Percentiles rank a stretch among this genome's conserved stretches.
These are phyloP conservation scores for Pogona vitticeps DNA, from an alignment of 2,113 vertebrate genomes.

Conservation along the genomic window DNA sequence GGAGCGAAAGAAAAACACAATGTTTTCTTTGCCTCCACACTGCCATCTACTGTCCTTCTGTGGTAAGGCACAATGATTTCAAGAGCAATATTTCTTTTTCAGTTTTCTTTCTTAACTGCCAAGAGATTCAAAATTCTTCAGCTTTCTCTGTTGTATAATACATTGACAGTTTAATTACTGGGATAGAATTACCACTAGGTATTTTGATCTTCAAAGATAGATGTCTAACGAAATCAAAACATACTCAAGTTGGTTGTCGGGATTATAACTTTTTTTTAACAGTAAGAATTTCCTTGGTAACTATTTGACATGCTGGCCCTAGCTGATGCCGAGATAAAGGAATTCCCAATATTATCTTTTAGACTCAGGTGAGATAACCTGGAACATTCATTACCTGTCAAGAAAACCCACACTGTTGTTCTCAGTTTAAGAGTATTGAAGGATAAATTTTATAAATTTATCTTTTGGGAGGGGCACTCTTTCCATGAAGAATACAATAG, in stretches of 20 bases:
- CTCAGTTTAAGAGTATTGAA: too few relatives aligned
- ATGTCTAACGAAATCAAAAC: constrained; percentile 11
- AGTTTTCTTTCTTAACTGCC: not conserved
- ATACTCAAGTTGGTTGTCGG: constrained; percentile 8
- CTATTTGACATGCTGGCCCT: not conserved
- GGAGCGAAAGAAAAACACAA: not conserved
- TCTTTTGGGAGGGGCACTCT: too few relatives aligned
- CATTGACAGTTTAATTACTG: not conserved
- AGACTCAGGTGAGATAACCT: too few relatives aligned
- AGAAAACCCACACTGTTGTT: too few relatives aligned
- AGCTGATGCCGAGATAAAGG: too few relatives aligned
- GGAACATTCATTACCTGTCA: too few relatives aligned
- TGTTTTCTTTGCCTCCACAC: constrained; percentile 11
- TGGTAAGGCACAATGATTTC: not conserved
- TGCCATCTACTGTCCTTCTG: constrained; percentile 22
- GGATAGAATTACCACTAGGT: not conserved
- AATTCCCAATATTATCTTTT: not conserved
- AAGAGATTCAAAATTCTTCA: not conserved
- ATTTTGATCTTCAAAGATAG: not conserved
- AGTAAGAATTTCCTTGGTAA: not conserved
- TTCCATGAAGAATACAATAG: too few relatives aligned
- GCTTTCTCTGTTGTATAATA: not conserved
- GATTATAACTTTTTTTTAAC: not conserved
- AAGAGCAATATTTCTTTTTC: not conserved
- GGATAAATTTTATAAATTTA: too few relatives aligned